Conservation (phyloP, 2,113 vertebrate species). For the Zapus hudsonius region DNA sequence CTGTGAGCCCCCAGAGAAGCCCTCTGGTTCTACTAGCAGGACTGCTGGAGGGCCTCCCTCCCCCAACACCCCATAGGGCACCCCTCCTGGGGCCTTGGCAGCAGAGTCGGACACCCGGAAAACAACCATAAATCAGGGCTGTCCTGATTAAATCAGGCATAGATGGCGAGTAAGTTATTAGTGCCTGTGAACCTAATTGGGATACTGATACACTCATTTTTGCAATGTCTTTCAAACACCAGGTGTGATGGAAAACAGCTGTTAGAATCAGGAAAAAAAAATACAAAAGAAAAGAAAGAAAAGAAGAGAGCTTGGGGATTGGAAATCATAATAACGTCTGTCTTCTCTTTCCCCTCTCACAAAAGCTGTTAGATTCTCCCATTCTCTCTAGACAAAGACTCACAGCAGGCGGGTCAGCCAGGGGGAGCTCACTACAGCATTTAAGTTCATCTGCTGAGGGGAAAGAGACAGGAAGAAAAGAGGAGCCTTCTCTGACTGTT, state of each 20-base stretch:
- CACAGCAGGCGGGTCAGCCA: slow-evolving; percentile 83
- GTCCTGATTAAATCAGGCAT: slow-evolving; percentile 82
- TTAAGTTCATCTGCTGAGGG: slow-evolving; percentile 81
- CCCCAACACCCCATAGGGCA: slow-evolving; percentile 17
- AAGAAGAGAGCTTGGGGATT: slow-evolving; percentile 60
- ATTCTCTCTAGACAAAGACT: slow-evolving; percentile 85
- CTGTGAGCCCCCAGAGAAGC: slow-evolving; percentile 26
- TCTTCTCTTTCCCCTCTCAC: slow-evolving; percentile 83
- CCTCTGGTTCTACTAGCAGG: slow-evolving; percentile 7
- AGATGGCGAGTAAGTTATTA: slow-evolving; percentile 86
- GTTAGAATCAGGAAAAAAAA: slow-evolving; percentile 73
- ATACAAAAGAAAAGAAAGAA: slow-evolving; percentile 50
- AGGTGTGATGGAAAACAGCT: slow-evolving; percentile 87
- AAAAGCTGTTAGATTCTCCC: slow-evolving; percentile 83
- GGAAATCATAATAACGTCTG: slow-evolving; percentile 84
- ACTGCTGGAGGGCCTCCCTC: neutral
- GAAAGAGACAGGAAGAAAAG: slow-evolving; percentile 54
- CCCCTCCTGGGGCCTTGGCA: slow-evolving; percentile 75
- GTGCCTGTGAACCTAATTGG: slow-evolving; percentile 86
- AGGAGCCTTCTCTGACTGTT: slow-evolving; percentile 64
- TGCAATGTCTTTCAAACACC: slow-evolving; percentile 85
- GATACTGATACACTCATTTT: slow-evolving; percentile 82
- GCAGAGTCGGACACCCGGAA: slow-evolving; percentile 81
- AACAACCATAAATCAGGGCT: slow-evolving; percentile 82
- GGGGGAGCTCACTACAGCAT: slow-evolving; percentile 78